Base-by-base conservation (phyloP, 2,888 invertebrate species). In the Drosophila kambysellisi region DNA sequence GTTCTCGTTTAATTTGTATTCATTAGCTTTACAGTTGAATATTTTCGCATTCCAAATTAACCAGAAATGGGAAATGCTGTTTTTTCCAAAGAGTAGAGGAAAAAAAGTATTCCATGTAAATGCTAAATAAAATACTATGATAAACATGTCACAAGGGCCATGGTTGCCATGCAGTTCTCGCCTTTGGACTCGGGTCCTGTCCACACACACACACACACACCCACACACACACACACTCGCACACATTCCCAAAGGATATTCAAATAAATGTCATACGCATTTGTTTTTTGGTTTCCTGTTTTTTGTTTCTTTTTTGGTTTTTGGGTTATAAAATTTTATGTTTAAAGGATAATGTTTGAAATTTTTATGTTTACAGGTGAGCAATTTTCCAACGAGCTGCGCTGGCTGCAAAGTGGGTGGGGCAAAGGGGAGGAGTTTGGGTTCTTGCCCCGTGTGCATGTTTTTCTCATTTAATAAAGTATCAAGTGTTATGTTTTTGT, bases 181-280 rank as follows among this genome's bases (percentile, higher is more conserved):
- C 61, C 72, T 58, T 59, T 61, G 60, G 58, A 39, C 57, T 52
- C 66, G 56, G 53, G 53, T 53, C 41, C 57, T 46, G 48, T 25
- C 9, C 29, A 20, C 20, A 20, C 20, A 12, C 29, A 20, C 20
- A 20, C 20, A 12, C 46, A 20, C 9, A 48, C n/a, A 46, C 46
- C 0, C 20, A 46, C 48, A 17, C 46, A 20, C 46, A 35, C 11
- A 37, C 20, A 52, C 8, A 20, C 52, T 25, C 53, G 35, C 39
- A 56, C 39, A 20, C 70, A 64, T 70, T 90, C 87, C 87, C 90
- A 89, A 73, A 88, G 89, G 87, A 88, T 88, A 90, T 88, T 86
- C 87, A 90, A 88, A 88, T 88, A 86, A 88, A 88, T 88, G 87
- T 88, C 87, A 83, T 90, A 90, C 87, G 87, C 87, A 90, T 88